These are phyloP conservation scores for Heliconius congener DNA, from an alignment of 1,140 invertebrate genomes.

Conservation along the genomic window DNA sequence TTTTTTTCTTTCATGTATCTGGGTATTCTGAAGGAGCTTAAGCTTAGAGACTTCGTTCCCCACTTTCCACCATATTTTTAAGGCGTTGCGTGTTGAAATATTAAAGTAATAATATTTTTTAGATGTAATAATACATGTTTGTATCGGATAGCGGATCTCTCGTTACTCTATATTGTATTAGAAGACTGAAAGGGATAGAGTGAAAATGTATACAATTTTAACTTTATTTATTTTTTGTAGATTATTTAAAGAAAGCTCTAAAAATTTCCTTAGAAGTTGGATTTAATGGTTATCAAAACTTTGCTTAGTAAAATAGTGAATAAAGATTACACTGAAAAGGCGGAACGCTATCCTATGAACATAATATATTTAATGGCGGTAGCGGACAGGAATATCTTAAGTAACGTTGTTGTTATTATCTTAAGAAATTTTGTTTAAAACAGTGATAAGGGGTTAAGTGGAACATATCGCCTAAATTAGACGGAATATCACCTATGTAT, in stretches of 20 bases:
- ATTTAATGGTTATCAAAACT: background rate
- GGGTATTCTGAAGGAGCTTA: too few relatives aligned
- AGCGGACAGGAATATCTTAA: background rate
- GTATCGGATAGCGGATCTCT: background rate
- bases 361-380: background rate
- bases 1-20: too few relatives aligned
- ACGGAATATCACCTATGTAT: too few relatives aligned
- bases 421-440: too few relatives aligned
- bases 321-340: slow-evolving; percentile 2
- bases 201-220: too few relatives aligned
- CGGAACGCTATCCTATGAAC: background rate
- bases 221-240: background rate
- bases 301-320: background rate
- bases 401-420: too few relatives aligned
- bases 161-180: too few relatives aligned
- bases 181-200: background rate
- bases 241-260: background rate
- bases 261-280: background rate
- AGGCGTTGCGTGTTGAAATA: too few relatives aligned
- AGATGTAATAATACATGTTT: background rate
- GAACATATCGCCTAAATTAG: too few relatives aligned
- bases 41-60: too few relatives aligned
- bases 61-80: too few relatives aligned
- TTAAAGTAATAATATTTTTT: background rate
- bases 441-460: too few relatives aligned